These are phyloP conservation scores for Neoaliturus tenellus DNA, from an alignment of 2,888 invertebrate genomes.

Conservation along the genomic window DNA sequence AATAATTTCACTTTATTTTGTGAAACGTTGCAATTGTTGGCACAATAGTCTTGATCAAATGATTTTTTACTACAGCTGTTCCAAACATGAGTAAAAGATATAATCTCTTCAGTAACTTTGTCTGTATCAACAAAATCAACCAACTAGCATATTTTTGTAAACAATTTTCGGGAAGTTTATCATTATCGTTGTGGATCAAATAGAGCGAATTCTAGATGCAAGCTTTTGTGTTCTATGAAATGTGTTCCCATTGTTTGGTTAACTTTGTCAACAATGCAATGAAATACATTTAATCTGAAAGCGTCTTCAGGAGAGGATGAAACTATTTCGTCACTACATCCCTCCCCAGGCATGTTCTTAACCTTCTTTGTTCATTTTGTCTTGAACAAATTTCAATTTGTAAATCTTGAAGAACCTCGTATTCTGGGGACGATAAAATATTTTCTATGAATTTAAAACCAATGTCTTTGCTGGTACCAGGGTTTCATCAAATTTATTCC, in stretches of 20 bases:
- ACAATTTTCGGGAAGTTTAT: not conserved
- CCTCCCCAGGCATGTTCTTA: not conserved
- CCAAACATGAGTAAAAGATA: not conserved
- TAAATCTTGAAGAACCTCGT: not conserved
- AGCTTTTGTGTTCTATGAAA: not conserved
- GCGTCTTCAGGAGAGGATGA: not conserved
- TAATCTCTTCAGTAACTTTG: not conserved
- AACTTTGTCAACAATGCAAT: conserved; percentile 13
- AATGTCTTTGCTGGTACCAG: not conserved
- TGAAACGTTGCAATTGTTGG: too few relatives aligned
- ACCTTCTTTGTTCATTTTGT: not conserved
- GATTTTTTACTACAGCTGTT: not conserved
- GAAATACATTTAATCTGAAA: not conserved
- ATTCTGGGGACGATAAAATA: not conserved
- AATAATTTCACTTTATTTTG: too few relatives aligned
- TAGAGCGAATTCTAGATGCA: conserved; percentile 12
- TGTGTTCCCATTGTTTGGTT: not conserved
- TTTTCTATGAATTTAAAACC: not conserved
- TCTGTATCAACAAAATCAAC: not conserved
- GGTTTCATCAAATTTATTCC: not conserved
- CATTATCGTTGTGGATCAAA: not conserved
- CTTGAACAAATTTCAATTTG: not conserved
- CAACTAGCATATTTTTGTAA: not conserved
- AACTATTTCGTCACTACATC: not conserved
- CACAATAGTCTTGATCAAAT: not conserved